Evolutionary conservation across 2,113 vertebrate genomes (phyloP).

Genomic region (Colaptes auratus): DNA sequence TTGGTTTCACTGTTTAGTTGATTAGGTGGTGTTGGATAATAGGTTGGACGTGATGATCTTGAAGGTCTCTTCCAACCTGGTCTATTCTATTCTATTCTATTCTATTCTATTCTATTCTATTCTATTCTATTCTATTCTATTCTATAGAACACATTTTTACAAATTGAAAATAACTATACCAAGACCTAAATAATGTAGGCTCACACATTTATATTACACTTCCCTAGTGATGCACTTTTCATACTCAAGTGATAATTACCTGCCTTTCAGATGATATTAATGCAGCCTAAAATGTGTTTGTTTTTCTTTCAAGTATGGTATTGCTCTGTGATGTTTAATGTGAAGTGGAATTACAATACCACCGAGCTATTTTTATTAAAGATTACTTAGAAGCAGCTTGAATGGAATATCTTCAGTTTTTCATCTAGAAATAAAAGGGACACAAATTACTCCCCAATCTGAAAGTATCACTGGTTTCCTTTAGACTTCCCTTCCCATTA

Average conservation of each 20-base stretch:
- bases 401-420: background rate
- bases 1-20: too few relatives aligned
- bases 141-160: background rate
- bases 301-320: background rate
- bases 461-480: background rate
- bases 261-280: background rate
- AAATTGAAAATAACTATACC: background rate
- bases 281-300: background rate
- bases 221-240: background rate
- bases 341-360: background rate
- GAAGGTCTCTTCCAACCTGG: too few relatives aligned
- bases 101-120: too few relatives aligned
- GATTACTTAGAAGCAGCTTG: background rate
- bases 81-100: too few relatives aligned
- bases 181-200: background rate
- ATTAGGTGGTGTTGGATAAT: too few relatives aligned
- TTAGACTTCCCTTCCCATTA: background rate
- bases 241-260: background rate
- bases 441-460: background rate
- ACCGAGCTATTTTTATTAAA: background rate
- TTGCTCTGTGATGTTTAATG: background rate
- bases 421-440: background rate
- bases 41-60: too few relatives aligned
- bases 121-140: too few relatives aligned
- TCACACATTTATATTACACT: background rate